phyloP scores from a whole-genome alignment of 2,113 vertebrate genomes.

The Phainopepla nitens region DNA sequence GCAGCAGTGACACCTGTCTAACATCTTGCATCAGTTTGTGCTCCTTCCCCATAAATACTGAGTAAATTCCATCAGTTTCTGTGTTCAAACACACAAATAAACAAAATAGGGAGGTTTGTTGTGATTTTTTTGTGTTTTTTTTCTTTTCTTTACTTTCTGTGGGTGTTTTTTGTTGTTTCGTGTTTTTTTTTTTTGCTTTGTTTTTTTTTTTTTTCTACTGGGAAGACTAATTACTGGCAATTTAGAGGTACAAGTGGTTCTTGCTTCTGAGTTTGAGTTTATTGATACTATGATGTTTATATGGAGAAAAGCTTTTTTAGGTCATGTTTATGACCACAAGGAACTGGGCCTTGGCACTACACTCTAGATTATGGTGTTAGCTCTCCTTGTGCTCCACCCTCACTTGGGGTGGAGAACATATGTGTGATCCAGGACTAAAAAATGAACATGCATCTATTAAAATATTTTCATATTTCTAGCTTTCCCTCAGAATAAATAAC shows the following conservation, averaged over 20 bases:
- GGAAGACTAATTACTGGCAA: neutral
- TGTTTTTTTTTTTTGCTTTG: too few relatives aligned
- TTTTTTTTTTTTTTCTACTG: too few relatives aligned
- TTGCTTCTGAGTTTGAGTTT: neutral
- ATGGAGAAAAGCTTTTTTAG: neutral
- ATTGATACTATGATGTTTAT: neutral
- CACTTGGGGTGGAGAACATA: neutral
- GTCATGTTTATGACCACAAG: neutral
- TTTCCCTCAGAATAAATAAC: neutral
- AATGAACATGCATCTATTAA: neutral
- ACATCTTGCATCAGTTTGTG: neutral
- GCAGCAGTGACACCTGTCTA: neutral
- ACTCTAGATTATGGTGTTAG: neutral
- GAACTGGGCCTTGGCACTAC: neutral
- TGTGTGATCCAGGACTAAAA: neutral
- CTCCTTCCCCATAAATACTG: neutral
- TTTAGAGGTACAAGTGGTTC: neutral
- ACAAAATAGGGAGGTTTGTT: neutral
- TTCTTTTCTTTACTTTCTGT: too few relatives aligned
- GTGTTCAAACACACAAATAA: neutral
- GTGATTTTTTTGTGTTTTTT: too few relatives aligned
- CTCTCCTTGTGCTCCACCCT: neutral
- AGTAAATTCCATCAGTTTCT: neutral
- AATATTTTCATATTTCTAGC: neutral
- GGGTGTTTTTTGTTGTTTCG: too few relatives aligned